Evolutionary conservation across 2,888 invertebrate genomes (phyloP), one percentile per base, ranked within the genome.

Genomic region (Drosophila vallismaia): DNA sequence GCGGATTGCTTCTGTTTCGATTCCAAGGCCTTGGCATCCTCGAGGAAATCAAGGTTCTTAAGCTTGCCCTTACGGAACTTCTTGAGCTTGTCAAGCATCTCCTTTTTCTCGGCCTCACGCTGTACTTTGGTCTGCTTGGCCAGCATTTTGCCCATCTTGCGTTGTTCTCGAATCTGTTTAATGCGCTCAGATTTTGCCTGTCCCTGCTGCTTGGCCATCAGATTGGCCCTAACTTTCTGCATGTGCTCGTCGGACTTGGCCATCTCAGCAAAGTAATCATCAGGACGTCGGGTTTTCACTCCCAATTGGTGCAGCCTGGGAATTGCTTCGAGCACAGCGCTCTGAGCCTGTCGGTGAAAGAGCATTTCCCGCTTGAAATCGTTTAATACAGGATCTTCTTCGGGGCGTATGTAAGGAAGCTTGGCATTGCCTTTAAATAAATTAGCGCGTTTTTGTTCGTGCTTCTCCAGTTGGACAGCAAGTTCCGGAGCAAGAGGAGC

Each of bases 221-320:
- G 91, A 87, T 95, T 95, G 88, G 95, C 94, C 50, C 97, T 94
- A 0, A 98, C 95, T 92, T 98, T 98, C 88, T 98, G 97, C 99
- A 99, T 99, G 88, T 99, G 99, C 33, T 94, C 94, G 92, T 99
- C 99, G 10, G 97, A 94, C 91, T 99, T 99, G 0, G 97, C 98
- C 99, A 99, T 99, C 93, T 99, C 97, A 0, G 99, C 99, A 92
- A 98, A 99, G 91, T 98, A 99, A 92, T 99, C 99, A 59, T 97
- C 96, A 0, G 99, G 99, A 52, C 96, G 93, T 88, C 94, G 95
- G 0, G 97, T 98, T 0, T 94, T 93, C 49, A 98, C 92, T 19
- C 94, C 95, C 4, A 97, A 90, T 40, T 94, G 94, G 69, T 97
- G 95, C 7, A 99, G 92, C 76, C 94, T 94, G 48, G 95, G 94